A percentile compares a stretch with the other conserved stretches of the same genome.
phyloP scores from a whole-genome alignment of 1,140 invertebrate genomes.

The Bombus superbus region DNA sequence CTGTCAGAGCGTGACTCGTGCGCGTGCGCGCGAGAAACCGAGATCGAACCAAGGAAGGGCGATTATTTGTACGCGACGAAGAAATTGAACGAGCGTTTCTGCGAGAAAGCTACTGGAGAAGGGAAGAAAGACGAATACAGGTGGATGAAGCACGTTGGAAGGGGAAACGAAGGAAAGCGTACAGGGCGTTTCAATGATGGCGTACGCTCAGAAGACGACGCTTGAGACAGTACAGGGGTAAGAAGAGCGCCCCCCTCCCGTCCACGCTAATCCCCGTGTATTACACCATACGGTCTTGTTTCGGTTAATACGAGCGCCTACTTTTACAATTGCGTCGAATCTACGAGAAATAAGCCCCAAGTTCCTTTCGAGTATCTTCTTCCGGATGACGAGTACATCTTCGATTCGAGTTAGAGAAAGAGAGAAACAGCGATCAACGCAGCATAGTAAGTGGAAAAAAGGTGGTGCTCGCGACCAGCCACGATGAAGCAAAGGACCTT shows the following conservation, averaged over 20 bases:
- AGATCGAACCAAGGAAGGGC: conserved; percentile 28
- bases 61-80: conserved; percentile 35
- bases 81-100: conserved; percentile 26
- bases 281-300: no score
- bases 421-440: background rate
- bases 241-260: no score
- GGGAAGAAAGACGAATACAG: background rate
- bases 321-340: background rate
- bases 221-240: no score
- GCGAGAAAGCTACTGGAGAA: background rate
- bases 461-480: background rate
- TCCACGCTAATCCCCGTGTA: no score
- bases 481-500: background rate
- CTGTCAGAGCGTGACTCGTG: conserved; percentile 53
- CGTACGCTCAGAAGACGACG: no score
- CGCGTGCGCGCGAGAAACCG: conserved; percentile 18
- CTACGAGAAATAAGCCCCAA: background rate
- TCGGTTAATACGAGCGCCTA: no score
- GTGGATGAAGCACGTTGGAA: background rate
- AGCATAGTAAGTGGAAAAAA: background rate
- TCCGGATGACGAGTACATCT: background rate
- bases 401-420: background rate
- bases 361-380: background rate
- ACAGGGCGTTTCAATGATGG: background rate
- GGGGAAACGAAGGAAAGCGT: background rate